Percentiles rank a stretch among this genome's conserved stretches.
These are phyloP conservation scores for Verasper variegatus DNA, from an alignment of 2,113 vertebrate genomes.

Conservation along the genomic window DNA sequence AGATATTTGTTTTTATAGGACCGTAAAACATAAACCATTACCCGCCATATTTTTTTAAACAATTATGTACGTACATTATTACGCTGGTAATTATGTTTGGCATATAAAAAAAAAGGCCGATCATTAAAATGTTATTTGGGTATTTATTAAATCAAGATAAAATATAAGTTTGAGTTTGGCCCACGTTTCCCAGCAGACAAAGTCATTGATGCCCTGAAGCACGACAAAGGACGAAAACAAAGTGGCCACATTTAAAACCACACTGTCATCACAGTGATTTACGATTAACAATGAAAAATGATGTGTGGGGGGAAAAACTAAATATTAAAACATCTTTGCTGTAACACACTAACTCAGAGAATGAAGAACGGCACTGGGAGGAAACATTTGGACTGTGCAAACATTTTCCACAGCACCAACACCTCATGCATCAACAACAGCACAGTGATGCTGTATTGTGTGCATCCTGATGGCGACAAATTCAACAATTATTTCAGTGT, in stretches of 20 bases:
- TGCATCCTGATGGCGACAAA: slow-evolving; percentile 81
- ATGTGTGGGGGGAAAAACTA: too few species aligned
- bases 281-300: slow-evolving; percentile 50
- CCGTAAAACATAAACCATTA: background rate
- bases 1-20: background rate
- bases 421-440: slow-evolving; percentile 77
- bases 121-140: too few species aligned
- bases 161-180: background rate
- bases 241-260: slow-evolving; percentile 46
- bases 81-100: background rate
- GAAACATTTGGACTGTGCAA: slow-evolving; percentile 60
- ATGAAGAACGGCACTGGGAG: slow-evolving; percentile 50
- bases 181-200: slow-evolving; percentile 15
- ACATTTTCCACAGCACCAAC: slow-evolving; percentile 58
- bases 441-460: slow-evolving; percentile 46
- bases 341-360: slow-evolving; percentile 15
- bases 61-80: background rate
- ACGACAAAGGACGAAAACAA: slow-evolving; percentile 14
- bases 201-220: slow-evolving; percentile 24
- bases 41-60: background rate
- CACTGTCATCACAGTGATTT: slow-evolving; percentile 38
- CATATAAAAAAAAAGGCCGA: background rate
- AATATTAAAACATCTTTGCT: slow-evolving; percentile 35
- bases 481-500: slow-evolving; percentile 82
- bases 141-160: background rate